A percentile compares a stretch with the other conserved stretches of the same genome.
Conservation (phyloP, 2,888 invertebrate genomes). For the Branchellion lobata region DNA sequence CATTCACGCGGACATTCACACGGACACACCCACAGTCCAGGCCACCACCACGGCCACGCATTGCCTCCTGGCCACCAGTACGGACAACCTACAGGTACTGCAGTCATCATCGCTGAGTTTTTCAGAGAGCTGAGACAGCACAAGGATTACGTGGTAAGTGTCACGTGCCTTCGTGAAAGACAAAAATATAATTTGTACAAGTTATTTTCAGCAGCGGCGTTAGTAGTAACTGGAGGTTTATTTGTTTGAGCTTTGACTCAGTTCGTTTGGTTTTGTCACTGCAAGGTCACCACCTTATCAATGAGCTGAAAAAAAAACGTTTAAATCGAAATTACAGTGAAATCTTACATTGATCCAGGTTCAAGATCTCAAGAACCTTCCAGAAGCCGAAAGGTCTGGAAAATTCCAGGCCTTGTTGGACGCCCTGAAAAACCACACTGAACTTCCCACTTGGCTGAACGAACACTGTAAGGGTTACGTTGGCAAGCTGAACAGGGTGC, state of each 20-base stretch:
- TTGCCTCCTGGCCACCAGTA: neutral
- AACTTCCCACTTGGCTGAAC: neutral
- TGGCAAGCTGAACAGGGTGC: neutral
- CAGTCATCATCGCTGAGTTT: slow-evolving; percentile 5
- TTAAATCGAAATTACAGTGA: neutral
- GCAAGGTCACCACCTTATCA: no score
- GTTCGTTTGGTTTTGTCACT: no score
- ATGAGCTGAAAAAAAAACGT: no score
- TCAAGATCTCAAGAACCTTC: neutral
- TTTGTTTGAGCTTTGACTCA: no score
- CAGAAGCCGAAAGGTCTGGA: neutral
- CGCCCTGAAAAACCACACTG: neutral
- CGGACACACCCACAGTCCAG: neutral
- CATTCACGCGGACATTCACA: neutral
- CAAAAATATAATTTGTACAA: no score
- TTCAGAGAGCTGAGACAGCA: neutral
- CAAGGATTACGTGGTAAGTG: neutral
- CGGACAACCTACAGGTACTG: neutral
- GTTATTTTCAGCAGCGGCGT: no score
- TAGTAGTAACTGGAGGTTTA: no score
- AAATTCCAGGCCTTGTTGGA: neutral
- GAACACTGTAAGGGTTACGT: neutral
- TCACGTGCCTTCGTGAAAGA: no score
- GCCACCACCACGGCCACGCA: neutral
- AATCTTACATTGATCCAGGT: no score